These are phyloP conservation scores for Brachionus asplanchnoidis DNA, from an alignment of 1,140 invertebrate species.

Conservation along the genomic window DNA sequence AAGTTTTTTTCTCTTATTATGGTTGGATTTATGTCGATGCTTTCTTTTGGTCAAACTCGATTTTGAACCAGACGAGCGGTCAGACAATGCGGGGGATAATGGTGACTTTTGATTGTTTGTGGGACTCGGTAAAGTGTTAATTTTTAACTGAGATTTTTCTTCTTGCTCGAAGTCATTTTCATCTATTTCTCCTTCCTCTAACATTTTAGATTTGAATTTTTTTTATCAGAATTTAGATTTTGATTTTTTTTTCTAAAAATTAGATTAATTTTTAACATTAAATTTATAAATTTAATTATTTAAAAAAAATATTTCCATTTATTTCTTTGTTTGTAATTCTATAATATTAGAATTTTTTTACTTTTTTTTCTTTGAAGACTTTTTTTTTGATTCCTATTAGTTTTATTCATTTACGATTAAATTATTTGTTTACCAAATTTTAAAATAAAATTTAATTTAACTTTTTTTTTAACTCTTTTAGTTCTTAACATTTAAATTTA, in stretches of 20 bases:
- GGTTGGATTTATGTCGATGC: not conserved
- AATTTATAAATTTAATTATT: too few relatives aligned
- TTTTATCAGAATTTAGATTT: not conserved
- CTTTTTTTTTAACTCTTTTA: too few relatives aligned
- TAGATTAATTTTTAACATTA: not conserved
- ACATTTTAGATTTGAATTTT: not conserved
- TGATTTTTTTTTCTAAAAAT: not conserved
- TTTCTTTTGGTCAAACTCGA: not conserved
- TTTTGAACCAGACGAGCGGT: not conserved
- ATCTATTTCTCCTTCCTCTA: conserved; percentile 23
- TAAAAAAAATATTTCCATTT: too few relatives aligned
- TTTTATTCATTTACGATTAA: too few relatives aligned
- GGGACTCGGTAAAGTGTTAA: not conserved
- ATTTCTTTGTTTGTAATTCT: too few relatives aligned
- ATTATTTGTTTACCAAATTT: too few relatives aligned
- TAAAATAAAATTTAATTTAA: too few relatives aligned
- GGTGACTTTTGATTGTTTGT: not conserved
- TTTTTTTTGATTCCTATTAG: too few relatives aligned
- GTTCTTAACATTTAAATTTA: too few relatives aligned
- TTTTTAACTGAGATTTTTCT: not conserved
- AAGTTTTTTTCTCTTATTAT: conserved; percentile 5
- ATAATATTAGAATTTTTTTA: too few relatives aligned
- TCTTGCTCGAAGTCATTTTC: not conserved
- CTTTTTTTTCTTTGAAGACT: too few relatives aligned
- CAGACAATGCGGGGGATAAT: not conserved